Percentiles rank a stretch among this genome's conserved stretches.
Evolutionary conservation across 1,140 invertebrate genomes (phyloP).

Genomic region (Habropoda laboriosa): DNA sequence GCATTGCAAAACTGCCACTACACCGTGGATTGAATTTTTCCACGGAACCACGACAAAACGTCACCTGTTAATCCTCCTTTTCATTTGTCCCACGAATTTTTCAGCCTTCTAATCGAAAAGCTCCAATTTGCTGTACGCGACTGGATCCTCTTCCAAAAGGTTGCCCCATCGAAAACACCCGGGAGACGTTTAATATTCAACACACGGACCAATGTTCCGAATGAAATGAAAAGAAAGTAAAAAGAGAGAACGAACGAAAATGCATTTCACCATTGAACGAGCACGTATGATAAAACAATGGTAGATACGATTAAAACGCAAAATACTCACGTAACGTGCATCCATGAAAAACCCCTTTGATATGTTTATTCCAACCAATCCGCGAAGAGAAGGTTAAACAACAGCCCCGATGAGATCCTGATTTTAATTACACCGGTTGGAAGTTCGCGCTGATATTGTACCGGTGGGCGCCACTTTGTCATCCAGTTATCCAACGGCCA

Average conservation of each 20-base stretch:
- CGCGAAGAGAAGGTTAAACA: background rate
- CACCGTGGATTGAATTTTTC: constrained; percentile 8
- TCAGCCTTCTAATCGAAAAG: background rate
- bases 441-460: background rate
- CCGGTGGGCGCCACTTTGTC: background rate
- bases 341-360: background rate
- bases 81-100: too few relatives aligned
- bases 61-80: background rate
- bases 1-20: constrained; percentile 1
- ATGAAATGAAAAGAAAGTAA: background rate
- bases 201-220: background rate
- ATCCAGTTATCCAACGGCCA: constrained; percentile 5
- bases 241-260: background rate
- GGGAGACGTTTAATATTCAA: background rate
- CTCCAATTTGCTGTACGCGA: too few relatives aligned
- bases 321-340: background rate
- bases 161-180: background rate
- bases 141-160: too few relatives aligned
- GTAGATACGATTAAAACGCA: background rate
- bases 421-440: constrained; percentile 21
- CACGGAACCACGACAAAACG: background rate
- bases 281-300: background rate
- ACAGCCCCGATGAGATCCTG: background rate
- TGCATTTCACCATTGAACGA: background rate
- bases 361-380: constrained; percentile 3